Evolutionary conservation across 1,140 invertebrate genomes (phyloP).

Genomic region (Trichoplusia ni): DNA sequence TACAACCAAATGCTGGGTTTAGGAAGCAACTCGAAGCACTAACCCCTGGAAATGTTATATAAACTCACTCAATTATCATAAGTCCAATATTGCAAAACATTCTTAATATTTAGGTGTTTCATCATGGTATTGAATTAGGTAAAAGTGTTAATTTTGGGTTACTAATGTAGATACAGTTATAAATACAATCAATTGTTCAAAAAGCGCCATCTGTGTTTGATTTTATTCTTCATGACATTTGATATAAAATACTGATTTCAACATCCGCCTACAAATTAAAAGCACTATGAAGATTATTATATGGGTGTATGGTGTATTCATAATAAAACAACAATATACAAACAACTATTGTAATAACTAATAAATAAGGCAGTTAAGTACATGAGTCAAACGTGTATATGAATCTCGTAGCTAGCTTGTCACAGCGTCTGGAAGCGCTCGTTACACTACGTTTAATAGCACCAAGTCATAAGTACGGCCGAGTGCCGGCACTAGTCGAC

Average conservation of each 20-base stretch:
- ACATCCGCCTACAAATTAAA: too few species aligned
- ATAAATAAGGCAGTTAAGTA: conserved; percentile 52
- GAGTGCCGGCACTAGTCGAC: conserved; percentile 45
- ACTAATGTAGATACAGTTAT: background rate
- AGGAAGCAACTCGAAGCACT: conserved; percentile 81
- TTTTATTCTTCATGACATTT: too few species aligned
- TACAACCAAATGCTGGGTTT: conserved; percentile 92
- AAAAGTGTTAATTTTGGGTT: conserved; percentile 1
- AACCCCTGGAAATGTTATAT: conserved; percentile 47
- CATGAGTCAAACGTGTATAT: conserved; percentile 36
- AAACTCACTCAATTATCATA: background rate
- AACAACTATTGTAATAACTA: conserved; percentile 46
- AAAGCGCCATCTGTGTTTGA: background rate
- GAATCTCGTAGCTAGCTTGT: background rate
- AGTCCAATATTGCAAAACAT: background rate
- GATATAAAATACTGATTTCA: too few species aligned
- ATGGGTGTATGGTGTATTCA: too few species aligned
- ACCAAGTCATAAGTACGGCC: conserved; percentile 45
- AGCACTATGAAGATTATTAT: too few species aligned
- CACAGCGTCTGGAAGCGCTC: conserved; percentile 30
- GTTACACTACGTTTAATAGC: conserved; percentile 32
- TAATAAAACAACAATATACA: conserved; percentile 40
- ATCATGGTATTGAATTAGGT: too few species aligned
- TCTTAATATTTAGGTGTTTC: too few species aligned
- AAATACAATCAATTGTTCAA: background rate